Evolutionary conservation across 2,797 vertebrate species (phyloP).

Genomic region (Brachyalestes nurse): DNA sequence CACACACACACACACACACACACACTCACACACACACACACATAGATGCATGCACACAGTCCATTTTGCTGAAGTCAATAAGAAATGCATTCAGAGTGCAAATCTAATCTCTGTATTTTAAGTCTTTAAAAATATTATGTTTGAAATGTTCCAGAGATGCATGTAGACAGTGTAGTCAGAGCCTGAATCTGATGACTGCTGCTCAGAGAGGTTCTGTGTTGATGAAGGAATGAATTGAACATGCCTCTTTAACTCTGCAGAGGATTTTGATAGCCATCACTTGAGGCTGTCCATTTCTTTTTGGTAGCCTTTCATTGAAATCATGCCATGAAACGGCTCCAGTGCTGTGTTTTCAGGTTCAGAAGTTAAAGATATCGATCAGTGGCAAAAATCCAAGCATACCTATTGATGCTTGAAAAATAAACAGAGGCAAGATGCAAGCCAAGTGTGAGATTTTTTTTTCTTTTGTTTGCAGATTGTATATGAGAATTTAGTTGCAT

Average conservation of each 20-base stretch:
- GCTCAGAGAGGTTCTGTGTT: neutral
- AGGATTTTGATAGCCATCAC: neutral
- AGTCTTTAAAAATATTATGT: too few species aligned
- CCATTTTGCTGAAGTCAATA: too few species aligned
- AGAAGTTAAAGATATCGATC: constrained; percentile 45
- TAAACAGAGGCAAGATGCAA: constrained; percentile 44
- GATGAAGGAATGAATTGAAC: neutral
- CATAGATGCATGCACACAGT: too few species aligned
- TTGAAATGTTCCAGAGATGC: too few species aligned
- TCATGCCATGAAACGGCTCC: constrained; percentile 8
- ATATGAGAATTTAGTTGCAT: constrained; percentile 27
- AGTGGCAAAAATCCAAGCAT: constrained; percentile 42
- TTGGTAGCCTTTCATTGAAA: constrained; percentile 9
- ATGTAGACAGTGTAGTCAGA: too few species aligned
- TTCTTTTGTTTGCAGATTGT: constrained; percentile 38
- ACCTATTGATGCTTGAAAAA: constrained; percentile 47
- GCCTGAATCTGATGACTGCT: neutral
- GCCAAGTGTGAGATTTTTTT: constrained; percentile 24
- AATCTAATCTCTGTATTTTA: too few species aligned
- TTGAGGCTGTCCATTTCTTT: neutral
- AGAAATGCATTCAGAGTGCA: too few species aligned
- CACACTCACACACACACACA: too few species aligned
- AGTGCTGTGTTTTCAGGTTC: neutral
- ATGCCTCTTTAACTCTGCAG: neutral
- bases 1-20: too few species aligned